Evolutionary conservation across 2,888 invertebrate species (phyloP).

Genomic region (Panzeria rudis): DNA sequence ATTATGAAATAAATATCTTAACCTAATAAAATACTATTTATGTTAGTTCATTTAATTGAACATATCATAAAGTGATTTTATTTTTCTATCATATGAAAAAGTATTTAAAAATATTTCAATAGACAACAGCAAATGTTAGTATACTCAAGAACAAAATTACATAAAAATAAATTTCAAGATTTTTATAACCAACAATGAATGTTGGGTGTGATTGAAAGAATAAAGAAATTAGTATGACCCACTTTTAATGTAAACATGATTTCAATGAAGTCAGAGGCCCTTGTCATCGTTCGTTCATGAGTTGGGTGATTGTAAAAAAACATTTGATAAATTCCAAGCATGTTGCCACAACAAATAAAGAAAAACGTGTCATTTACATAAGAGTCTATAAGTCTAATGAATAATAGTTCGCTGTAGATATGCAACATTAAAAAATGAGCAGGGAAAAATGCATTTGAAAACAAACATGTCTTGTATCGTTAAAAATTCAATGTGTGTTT

Average conservation of each 20-base stretch:
- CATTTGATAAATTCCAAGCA: conserved; percentile 66
- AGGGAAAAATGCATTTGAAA: conserved; percentile 25
- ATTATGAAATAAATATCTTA: no score
- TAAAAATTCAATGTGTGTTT: conserved; percentile 53
- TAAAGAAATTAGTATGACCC: conserved; percentile 48
- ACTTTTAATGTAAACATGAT: conserved; percentile 52
- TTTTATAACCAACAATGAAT: background rate
- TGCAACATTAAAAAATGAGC: conserved; percentile 20
- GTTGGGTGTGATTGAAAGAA: conserved; percentile 52
- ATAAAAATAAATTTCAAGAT: conserved; percentile 19
- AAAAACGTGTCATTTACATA: conserved; percentile 59
- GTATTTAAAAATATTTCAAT: conserved; percentile 1
- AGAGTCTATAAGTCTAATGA: conserved; percentile 53
- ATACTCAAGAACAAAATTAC: conserved; percentile 48
- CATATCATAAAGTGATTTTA: no score
- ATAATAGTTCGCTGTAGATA: background rate
- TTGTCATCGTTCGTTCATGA: conserved; percentile 39
- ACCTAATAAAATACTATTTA: no score
- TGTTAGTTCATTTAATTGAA: no score
- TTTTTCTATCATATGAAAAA: no score
- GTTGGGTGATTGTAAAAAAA: conserved; percentile 22
- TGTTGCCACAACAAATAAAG: conserved; percentile 57
- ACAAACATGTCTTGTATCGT: conserved; percentile 35
- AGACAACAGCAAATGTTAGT: conserved; percentile 6
- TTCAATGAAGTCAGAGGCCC: conserved; percentile 29